phyloP scores from a whole-genome alignment of 2,888 invertebrate genomes.

The Drosophila algonquin region DNA sequence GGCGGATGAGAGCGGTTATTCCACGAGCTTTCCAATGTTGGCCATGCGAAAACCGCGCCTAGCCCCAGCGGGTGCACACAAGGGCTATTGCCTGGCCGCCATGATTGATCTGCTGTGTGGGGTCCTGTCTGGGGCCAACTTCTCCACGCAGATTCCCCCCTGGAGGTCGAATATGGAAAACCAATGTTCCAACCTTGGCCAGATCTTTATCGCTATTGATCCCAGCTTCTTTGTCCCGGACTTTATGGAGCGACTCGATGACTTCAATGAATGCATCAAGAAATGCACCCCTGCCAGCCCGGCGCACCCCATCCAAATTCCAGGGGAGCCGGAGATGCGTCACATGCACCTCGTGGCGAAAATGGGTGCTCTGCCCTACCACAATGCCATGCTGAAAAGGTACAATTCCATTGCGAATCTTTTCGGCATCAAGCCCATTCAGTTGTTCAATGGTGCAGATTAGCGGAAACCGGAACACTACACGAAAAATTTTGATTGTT shows the following conservation, averaged over 20 bases:
- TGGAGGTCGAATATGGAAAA: conserved; percentile 7
- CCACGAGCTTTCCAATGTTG: conserved; percentile 46
- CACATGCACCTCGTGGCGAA: conserved; percentile 55
- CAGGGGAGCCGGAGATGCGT: conserved; percentile 46
- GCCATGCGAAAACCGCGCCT: conserved; percentile 45
- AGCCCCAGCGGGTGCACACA: conserved; percentile 50
- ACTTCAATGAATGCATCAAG: conserved; percentile 44
- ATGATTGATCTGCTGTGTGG: conserved; percentile 60
- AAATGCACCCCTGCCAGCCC: conserved; percentile 12
- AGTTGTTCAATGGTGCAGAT: conserved; percentile 9
- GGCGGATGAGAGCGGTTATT: conserved; percentile 45
- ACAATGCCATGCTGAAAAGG: conserved; percentile 44
- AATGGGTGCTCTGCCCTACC: conserved; percentile 46
- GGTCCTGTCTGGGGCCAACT: conserved; percentile 58
- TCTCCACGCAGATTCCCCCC: conserved; percentile 43
- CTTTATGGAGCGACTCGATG: conserved; percentile 53
- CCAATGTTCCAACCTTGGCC: conserved; percentile 45
- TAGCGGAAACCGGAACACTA: background rate
- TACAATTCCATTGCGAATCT: conserved; percentile 37
- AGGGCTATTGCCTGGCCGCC: conserved; percentile 51
- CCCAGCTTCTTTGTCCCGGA: conserved; percentile 52
- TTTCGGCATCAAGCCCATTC: conserved; percentile 48
- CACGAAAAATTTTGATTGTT: too few species aligned
- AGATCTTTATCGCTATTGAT: conserved; percentile 54
- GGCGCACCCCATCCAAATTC: conserved; percentile 22